A percentile compares a stretch with the other conserved stretches of the same genome.
These are phyloP conservation scores for Drosophila saltans DNA, from an alignment of 1,140 invertebrate genomes.

Conservation along the genomic window DNA sequence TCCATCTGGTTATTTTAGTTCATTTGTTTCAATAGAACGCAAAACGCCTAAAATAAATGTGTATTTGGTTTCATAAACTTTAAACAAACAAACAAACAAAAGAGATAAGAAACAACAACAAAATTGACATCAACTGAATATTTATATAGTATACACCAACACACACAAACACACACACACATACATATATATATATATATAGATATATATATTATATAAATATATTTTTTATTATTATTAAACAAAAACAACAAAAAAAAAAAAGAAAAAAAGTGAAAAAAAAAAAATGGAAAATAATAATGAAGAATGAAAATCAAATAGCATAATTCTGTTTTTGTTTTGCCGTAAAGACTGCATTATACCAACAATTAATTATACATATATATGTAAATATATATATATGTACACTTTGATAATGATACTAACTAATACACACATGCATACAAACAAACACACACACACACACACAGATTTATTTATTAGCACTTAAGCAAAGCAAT, in stretches of 20 bases:
- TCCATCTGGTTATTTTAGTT: neutral
- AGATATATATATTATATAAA: slow-evolving; percentile 21
- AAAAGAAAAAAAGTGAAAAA: slow-evolving; percentile 29
- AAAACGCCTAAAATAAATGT: slow-evolving; percentile 59
- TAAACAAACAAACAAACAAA: slow-evolving; percentile 49
- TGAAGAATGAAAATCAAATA: slow-evolving; percentile 65
- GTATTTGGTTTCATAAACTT: slow-evolving; percentile 79
- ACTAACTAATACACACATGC: slow-evolving; percentile 19
- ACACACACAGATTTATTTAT: slow-evolving; percentile 17
- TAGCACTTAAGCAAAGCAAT: slow-evolving; percentile 12
- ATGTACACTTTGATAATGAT: slow-evolving; percentile 1
- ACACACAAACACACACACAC: slow-evolving; percentile 5
- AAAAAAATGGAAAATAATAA: slow-evolving; percentile 34
- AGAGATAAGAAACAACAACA: slow-evolving; percentile 15
- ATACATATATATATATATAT: slow-evolving; percentile 48
- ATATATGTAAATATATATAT: slow-evolving; percentile 36
- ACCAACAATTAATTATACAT: slow-evolving; percentile 82
- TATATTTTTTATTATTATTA: slow-evolving; percentile 78
- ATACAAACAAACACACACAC: slow-evolving; percentile 13
- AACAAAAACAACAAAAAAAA: slow-evolving; percentile 56
- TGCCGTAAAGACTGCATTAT: slow-evolving; percentile 83
- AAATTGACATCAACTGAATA: slow-evolving; percentile 48
- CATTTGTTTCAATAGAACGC: neutral
- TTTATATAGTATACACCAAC: slow-evolving; percentile 61
- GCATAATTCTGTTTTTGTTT: slow-evolving; percentile 82